Conservation (phyloP, 2,797 vertebrate species). For the Eutrigla gurnardus region DNA sequence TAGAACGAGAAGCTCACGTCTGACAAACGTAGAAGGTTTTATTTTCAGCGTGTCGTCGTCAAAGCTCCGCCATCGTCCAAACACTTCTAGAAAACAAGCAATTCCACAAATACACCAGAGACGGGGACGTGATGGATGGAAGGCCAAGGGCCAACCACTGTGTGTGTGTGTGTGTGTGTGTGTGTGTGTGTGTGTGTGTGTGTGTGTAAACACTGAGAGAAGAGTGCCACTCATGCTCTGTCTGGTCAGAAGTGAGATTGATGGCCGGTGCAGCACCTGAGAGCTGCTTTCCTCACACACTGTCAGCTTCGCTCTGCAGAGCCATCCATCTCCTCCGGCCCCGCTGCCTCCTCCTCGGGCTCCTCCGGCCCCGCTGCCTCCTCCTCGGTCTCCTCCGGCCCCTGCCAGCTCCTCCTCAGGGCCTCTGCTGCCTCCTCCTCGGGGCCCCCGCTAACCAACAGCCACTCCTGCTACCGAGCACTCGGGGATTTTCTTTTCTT, state of each 20-base stretch:
- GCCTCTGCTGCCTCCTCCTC: slow-evolving; percentile 25
- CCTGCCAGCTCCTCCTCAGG: slow-evolving; percentile 32
- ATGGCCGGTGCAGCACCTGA: slow-evolving; percentile 81
- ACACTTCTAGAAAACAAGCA: slow-evolving; percentile 12
- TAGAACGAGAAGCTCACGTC: too few species aligned
- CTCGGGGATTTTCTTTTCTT: slow-evolving; percentile 39
- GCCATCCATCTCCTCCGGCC: slow-evolving; percentile 80
- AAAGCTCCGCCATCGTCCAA: background rate
- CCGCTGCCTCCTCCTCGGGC: slow-evolving; percentile 46
- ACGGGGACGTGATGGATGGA: slow-evolving; percentile 16
- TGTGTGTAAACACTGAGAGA: slow-evolving; percentile 59
- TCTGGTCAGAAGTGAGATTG: slow-evolving; percentile 79
- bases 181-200: slow-evolving; percentile 4
- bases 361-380: slow-evolving; percentile 44
- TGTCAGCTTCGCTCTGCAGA: slow-evolving; percentile 77
- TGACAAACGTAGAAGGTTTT: background rate
- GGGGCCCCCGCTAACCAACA: background rate
- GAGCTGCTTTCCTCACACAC: slow-evolving; percentile 79
- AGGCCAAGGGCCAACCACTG: slow-evolving; percentile 16
- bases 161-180: too few species aligned
- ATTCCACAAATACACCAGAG: slow-evolving; percentile 30
- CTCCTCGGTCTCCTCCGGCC: background rate
- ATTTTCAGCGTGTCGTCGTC: slow-evolving; percentile 28
- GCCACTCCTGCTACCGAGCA: slow-evolving; percentile 30
- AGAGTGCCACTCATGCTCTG: slow-evolving; percentile 64